Percentiles rank a stretch among this genome's conserved stretches.
Conservation (phyloP, 2,113 vertebrate species). For the Vanacampus margaritifer region DNA sequence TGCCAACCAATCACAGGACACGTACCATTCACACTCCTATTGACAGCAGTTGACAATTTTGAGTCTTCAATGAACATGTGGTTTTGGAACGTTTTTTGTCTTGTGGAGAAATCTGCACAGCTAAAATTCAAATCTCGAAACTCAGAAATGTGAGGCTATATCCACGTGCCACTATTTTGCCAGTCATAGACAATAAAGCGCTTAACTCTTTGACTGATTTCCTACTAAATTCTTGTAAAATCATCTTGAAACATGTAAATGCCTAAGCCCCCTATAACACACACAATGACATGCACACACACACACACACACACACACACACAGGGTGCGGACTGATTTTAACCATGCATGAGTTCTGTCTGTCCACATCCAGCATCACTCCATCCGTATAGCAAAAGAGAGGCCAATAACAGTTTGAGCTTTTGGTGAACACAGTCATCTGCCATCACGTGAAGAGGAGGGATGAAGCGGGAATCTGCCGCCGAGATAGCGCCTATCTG, state of each 20-base stretch:
- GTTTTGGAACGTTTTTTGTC: no score
- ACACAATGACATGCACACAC: not conserved
- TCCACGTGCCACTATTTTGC: not conserved
- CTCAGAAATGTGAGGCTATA: not conserved
- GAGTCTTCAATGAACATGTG: no score
- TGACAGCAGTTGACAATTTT: no score
- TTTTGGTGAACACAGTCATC: slow-evolving; percentile 16
- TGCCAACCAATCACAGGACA: no score
- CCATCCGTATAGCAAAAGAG: not conserved
- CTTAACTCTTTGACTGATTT: not conserved
- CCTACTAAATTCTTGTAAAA: not conserved
- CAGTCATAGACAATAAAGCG: not conserved
- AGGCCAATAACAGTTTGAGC: not conserved
- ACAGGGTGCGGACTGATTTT: not conserved
- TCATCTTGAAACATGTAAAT: not conserved
- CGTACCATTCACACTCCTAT: no score
- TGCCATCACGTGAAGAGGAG: slow-evolving; percentile 19
- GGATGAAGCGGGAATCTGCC: slow-evolving; percentile 10
- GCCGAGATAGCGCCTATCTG: slow-evolving; percentile 18
- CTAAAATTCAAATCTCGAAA: no score
- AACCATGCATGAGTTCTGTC: slow-evolving; percentile 11
- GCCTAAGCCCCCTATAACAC: not conserved
- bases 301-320: not conserved
- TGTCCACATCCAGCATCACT: slow-evolving; percentile 12
- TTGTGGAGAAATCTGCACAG: not conserved